Base-by-base conservation (phyloP, 2,888 invertebrate genomes). In the Eledona agricola region DNA sequence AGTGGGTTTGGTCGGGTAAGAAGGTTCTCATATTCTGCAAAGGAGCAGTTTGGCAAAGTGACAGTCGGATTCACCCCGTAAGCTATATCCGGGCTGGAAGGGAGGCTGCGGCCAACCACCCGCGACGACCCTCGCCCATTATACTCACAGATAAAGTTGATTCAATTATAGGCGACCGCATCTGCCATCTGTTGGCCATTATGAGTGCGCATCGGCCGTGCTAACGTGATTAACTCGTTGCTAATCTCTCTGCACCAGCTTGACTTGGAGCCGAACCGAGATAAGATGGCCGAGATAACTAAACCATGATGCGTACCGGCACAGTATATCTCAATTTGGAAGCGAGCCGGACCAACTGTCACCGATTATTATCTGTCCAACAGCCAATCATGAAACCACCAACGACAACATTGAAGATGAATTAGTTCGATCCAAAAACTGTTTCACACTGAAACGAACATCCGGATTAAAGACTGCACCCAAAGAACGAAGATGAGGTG, bases 141-240 rank as follows among this genome's bases (percentile, higher is more conserved):
- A 74, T 73, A 74, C 74, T 74, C 72, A 73, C 74, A 74, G 76
- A 77, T 76, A 76, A 76, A 74, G 73, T 74, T 73, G 74, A 76
- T 76, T 76, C 76, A 76, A 77, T 77, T 77, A 77, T 72, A 72
- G 73, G 71, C 69, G 65, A 76, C 75, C 75, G 73, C 77, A 76
- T 76, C 76, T 76, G 75, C 75, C 77, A 76, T 76, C 76, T 76
- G 76, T 74, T 73, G 73, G 74, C 75, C 67, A 74, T 74, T 75
- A 75, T 74, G 69, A 67, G 71, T 69, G 73, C 69, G 70, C 73
- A 72, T 72, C 65, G 72, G 68, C 71, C 71, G 69, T 69, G 63
- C 65, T 74, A 73, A 74, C 71, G 72, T 72, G 75, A 75, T 75
- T 75, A 75, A 66, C 66, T 66, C 69, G 57, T 67, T 67, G 73